Evolutionary conservation across 2,888 invertebrate species (phyloP).

Genomic region (Steinernema scapterisci): DNA sequence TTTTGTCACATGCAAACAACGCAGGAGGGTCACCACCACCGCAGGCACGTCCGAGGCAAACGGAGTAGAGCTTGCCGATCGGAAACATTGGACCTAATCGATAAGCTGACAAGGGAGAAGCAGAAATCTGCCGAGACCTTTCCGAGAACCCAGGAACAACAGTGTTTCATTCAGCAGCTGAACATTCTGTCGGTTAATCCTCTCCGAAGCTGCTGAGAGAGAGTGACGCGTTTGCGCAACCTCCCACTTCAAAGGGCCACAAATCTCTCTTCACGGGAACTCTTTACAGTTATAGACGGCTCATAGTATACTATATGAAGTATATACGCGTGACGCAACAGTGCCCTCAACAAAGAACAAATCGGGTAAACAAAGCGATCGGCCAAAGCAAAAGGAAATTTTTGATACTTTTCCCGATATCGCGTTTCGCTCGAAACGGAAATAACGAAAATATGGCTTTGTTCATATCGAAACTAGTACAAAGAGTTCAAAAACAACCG

Average conservation of each 20-base stretch:
- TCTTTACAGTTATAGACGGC: not conserved
- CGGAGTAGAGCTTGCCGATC: not conserved
- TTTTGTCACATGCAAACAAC: conserved; percentile 22
- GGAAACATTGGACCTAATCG: too few relatives aligned
- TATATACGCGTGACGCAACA: conserved; percentile 11
- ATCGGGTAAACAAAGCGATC: conserved; percentile 10
- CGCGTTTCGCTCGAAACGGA: too few relatives aligned
- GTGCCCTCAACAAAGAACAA: not conserved
- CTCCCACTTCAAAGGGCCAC: conserved; percentile 30
- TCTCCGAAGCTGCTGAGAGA: not conserved
- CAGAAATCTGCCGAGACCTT: too few relatives aligned
- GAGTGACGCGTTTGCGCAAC: conserved; percentile 23
- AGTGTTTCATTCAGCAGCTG: not conserved
- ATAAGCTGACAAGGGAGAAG: too few relatives aligned
- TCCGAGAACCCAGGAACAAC: not conserved
- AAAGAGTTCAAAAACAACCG: not conserved
- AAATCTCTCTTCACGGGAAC: conserved; percentile 2
- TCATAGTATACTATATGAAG: not conserved
- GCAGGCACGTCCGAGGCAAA: conserved; percentile 3
- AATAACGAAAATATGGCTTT: not conserved
- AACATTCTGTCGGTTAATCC: too few relatives aligned
- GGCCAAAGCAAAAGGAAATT: not conserved
- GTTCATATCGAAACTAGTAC: not conserved
- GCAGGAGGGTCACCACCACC: too few relatives aligned
- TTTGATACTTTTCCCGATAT: not conserved